Conservation (phyloP, 2,797 vertebrate genomes). For the Scolopax rusticola region DNA sequence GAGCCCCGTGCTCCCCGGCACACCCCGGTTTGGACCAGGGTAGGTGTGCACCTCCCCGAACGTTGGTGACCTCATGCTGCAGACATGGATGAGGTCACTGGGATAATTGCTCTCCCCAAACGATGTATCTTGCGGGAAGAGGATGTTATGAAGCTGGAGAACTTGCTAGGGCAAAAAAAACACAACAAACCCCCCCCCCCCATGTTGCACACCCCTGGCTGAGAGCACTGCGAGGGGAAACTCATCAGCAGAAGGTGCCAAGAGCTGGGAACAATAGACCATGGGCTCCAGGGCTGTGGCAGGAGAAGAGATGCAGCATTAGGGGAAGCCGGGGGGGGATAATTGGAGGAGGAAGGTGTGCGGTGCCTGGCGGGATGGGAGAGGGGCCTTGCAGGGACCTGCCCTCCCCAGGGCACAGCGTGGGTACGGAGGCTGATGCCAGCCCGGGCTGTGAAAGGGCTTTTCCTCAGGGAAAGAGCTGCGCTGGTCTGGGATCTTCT, state of each 20-base stretch:
- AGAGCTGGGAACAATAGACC: background rate
- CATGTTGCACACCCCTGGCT: background rate
- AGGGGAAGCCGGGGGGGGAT: background rate
- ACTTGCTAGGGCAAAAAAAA: conserved; percentile 45
- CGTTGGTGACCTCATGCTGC: conserved; percentile 64
- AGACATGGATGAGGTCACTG: conserved; percentile 63
- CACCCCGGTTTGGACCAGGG: background rate
- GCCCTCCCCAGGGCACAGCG: conserved; percentile 29
- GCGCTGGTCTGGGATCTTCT: fast-evolving
- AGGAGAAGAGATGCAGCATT: background rate
- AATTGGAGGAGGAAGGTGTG: conserved; percentile 6
- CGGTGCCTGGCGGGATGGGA: background rate
- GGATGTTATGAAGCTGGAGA: conserved; percentile 51
- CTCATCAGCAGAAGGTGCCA: background rate
- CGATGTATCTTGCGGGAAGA: conserved; percentile 47
- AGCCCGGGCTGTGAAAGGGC: background rate
- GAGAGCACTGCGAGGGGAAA: background rate
- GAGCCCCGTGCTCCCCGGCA: background rate
- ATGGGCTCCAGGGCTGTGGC: background rate
- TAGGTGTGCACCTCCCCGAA: background rate
- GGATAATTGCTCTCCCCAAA: conserved; percentile 53
- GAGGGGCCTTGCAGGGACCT: conserved; percentile 55
- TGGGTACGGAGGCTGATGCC: background rate
- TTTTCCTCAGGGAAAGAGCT: background rate
- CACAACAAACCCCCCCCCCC: no score